Percentiles rank a stretch among this genome's conserved stretches.
These are phyloP conservation scores for Oenanthe oenanthe DNA, from an alignment of 2,113 vertebrate genomes.

Conservation along the genomic window DNA sequence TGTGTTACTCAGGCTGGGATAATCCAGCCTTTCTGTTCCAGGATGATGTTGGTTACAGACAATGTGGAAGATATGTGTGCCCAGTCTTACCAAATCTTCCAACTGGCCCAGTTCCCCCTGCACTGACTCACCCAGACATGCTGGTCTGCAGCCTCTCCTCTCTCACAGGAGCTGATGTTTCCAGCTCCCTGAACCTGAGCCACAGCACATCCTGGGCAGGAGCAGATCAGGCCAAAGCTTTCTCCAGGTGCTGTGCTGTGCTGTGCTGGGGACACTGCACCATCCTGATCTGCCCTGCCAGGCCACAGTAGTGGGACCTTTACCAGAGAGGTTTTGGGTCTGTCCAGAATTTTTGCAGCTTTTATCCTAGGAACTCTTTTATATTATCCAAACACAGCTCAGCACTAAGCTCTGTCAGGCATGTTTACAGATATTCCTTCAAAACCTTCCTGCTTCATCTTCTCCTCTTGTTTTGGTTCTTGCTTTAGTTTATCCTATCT, in stretches of 20 bases:
- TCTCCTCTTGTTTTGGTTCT: not conserved
- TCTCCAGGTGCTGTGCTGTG: not conserved
- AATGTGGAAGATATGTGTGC: not conserved
- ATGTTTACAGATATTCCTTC: not conserved
- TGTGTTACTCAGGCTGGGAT: not conserved
- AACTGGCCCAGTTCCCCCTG: not conserved
- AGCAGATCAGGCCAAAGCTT: not conserved
- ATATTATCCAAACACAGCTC: not conserved
- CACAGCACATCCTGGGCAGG: not conserved
- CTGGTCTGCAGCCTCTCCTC: not conserved
- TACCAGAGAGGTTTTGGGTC: accelerated
- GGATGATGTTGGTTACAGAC: not conserved
- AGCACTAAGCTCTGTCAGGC: not conserved
- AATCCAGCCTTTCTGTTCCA: slow-evolving; percentile 26
- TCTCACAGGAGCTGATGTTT: not conserved
- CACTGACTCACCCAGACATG: slow-evolving; percentile 18
- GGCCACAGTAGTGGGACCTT: not conserved
- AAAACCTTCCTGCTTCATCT: not conserved
- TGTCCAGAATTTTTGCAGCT: not conserved
- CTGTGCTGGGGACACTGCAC: not conserved
- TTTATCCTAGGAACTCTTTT: not conserved
- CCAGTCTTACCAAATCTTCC: slow-evolving; percentile 40
- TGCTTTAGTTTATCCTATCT: not conserved
- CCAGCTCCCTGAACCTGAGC: not conserved
- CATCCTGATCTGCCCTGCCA: accelerated